These are phyloP conservation scores for Aromia moschata DNA, from an alignment of 2,888 invertebrate genomes.

Conservation along the genomic window DNA sequence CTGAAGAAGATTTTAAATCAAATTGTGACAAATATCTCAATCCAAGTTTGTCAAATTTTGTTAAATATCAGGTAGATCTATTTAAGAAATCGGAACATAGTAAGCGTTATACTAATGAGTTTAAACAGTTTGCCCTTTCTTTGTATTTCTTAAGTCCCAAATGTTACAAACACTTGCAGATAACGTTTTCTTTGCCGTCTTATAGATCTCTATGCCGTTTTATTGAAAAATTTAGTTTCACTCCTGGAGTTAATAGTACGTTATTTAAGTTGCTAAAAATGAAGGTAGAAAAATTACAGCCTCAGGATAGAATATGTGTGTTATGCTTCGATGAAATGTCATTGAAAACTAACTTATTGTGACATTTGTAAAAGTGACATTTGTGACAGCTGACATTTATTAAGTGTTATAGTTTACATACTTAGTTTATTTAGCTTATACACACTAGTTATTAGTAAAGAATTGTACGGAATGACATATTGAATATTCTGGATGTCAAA, in stretches of 20 bases:
- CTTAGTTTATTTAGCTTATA: no score
- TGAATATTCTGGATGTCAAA: no score
- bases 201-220: not conserved
- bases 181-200: not conserved
- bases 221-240: not conserved
- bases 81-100: not conserved
- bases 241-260: not conserved
- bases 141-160: constrained; percentile 2
- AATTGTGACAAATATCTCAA: not conserved
- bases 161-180: not conserved
- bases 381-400: no score
- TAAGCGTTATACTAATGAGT: not conserved
- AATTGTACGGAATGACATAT: no score
- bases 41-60: not conserved
- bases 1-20: not conserved
- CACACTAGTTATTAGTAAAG: no score
- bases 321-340: constrained; percentile 5
- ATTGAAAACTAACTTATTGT: not conserved
- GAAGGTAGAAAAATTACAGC: not conserved
- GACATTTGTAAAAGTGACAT: no score
- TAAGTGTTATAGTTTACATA: no score
- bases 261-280: constrained; percentile 3
- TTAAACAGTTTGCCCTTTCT: not conserved
- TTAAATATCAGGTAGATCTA: not conserved
- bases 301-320: not conserved